phyloP scores from a whole-genome alignment of 1,140 invertebrate species.

The Brachionus manjavacas region DNA sequence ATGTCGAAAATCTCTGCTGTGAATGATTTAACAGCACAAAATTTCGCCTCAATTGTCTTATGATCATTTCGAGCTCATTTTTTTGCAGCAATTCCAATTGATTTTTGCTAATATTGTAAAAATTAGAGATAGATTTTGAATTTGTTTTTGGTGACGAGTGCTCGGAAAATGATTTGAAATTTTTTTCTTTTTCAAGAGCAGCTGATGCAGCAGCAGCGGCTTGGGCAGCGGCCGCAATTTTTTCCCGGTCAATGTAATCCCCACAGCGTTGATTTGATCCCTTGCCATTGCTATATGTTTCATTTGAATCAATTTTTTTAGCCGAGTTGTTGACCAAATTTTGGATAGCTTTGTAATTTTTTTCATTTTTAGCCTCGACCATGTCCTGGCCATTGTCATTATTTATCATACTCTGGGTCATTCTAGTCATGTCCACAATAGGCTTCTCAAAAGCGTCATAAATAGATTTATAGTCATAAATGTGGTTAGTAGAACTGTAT shows the following conservation, averaged over 20 bases:
- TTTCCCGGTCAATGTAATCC: constrained; percentile 23
- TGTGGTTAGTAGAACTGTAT: constrained; percentile 20
- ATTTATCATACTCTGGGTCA: not conserved
- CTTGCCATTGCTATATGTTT: not conserved
- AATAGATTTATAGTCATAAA: constrained; percentile 36
- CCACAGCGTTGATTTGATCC: not conserved
- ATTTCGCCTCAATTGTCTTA: constrained; percentile 35
- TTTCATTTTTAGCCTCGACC: not conserved
- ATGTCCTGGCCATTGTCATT: not conserved
- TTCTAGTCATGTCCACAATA: constrained; percentile 12
- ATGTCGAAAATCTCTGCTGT: constrained; percentile 8
- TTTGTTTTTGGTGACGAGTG: not conserved
- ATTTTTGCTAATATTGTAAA: not conserved
- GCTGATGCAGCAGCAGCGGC: constrained; percentile 27
- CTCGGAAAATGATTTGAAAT: not conserved
- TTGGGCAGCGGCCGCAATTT: constrained; percentile 29
- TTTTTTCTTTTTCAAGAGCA: constrained; percentile 31
- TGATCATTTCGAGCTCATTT: constrained; percentile 40
- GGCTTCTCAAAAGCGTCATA: constrained; percentile 41
- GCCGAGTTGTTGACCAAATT: not conserved
- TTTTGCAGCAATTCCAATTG: constrained; percentile 23
- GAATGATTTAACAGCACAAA: constrained; percentile 40
- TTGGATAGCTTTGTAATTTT: constrained; percentile 34
- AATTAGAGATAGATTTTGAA: not conserved
- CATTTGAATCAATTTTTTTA: not conserved